Evolutionary conservation across 2,888 invertebrate species (phyloP).

Genomic region (Sminthurides aquaticus): DNA sequence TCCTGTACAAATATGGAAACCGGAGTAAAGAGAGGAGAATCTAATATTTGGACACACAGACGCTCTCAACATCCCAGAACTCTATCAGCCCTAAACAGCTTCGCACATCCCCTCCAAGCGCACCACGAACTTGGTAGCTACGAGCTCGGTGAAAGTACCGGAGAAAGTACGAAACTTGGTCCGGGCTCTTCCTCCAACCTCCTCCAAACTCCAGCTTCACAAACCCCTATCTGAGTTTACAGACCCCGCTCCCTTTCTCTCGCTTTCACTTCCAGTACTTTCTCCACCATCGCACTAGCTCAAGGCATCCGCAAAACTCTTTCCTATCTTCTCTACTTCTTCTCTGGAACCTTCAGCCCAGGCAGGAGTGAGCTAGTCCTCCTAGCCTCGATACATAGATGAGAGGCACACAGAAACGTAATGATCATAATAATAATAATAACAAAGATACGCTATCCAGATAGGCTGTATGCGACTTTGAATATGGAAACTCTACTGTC

Average conservation of each 20-base stretch:
- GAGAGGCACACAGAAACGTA: too few relatives aligned
- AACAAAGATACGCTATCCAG: too few relatives aligned
- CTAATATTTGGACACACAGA: slow-evolving; percentile 2
- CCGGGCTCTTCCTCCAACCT: neutral
- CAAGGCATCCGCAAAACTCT: neutral
- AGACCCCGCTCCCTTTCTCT: neutral
- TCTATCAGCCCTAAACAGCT: too few relatives aligned
- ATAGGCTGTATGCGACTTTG: too few relatives aligned
- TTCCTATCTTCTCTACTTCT: neutral
- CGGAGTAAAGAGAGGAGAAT: neutral
- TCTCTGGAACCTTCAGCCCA: neutral
- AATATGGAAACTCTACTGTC: too few relatives aligned
- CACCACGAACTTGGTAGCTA: too few relatives aligned
- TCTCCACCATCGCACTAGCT: neutral
- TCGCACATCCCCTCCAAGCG: too few relatives aligned
- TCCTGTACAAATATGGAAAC: slow-evolving; percentile 6
- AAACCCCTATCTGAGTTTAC: neutral
- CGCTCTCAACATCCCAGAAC: neutral
- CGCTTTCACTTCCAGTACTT: neutral
- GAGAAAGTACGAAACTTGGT: neutral
- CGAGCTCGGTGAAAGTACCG: neutral
- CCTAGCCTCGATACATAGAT: too few relatives aligned
- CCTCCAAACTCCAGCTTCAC: neutral
- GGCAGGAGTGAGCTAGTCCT: too few relatives aligned
- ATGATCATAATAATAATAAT: too few relatives aligned